Evolutionary conservation across 2,797 vertebrate genomes (phyloP), one percentile per base, ranked within the genome.

Genomic region (Centropyge bicolor): DNA sequence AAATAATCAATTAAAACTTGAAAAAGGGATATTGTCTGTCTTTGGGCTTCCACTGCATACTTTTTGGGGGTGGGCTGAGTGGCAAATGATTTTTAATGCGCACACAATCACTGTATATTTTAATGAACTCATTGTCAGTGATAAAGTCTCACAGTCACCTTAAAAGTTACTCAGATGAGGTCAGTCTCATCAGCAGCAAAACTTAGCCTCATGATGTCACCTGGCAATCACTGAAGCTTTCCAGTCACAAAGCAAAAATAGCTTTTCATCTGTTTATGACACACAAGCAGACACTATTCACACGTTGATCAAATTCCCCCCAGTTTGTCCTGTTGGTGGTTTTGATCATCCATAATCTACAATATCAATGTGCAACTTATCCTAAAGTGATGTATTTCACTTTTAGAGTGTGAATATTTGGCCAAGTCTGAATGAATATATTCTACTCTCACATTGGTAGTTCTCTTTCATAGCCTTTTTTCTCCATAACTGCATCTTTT

Each of bases 141-240:
- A 35, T 64, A 56, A 17, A 20, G 27, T 82, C 56, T 76, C 17
- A n/a, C 36, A 35, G 41, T 62, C 19, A 73, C 74, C 51, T 76
- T 78, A 40, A 16, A 31, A 14, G 41, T 83, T 54, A 67, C n/a
- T 71, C 45, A 61, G 70, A 83, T 88, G 75, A 90, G 65, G 70
- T 88, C 82, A 88, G 68, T 51, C 13, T 74, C 59, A 73, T 6
- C 63, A 51, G 76, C 57, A 78, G 74, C 48, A 35, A 38, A 65
- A 17, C 49, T 36, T 40, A 76, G 45, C 45, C 55, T 74, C 66
- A 75, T 80, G 76, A 80, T 78, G 75, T 83, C 62, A 80, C 78
- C 41, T 59, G 36, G 74, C 62, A 63, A 4, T 82, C 60, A 76
- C 24, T 67, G 48, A 81, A 43, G 9, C 40, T 56, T 52, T 73